Percentiles rank a stretch among this genome's conserved stretches.
phyloP scores from a whole-genome alignment of 2,888 invertebrate species.

The Apodemia hepburni region DNA sequence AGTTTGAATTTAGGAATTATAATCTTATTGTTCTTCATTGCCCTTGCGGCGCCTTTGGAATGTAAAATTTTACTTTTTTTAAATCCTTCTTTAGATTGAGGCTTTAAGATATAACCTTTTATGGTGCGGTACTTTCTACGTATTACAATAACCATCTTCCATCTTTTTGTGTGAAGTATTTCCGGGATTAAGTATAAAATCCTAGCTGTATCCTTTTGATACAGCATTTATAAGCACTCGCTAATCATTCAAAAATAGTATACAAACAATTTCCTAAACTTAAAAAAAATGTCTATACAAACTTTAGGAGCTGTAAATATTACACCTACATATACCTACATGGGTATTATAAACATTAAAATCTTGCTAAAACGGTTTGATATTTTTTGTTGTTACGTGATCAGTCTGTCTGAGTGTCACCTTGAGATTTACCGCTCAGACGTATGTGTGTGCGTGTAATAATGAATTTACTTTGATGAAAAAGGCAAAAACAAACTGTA shows the following conservation, averaged over 20 bases:
- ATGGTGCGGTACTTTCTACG: neutral
- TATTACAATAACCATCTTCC: constrained; percentile 1
- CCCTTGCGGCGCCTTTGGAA: constrained; percentile 29
- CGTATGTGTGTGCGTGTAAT: constrained; percentile 19
- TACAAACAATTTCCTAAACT: constrained; percentile 1
- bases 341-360: constrained; percentile 22
- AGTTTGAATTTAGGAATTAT: constrained; percentile 43
- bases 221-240: constrained; percentile 1
- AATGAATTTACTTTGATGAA: constrained; percentile 8
- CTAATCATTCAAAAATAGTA: neutral
- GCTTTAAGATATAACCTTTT: neutral
- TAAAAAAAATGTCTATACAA: constrained; percentile 37
- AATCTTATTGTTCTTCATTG: constrained; percentile 45
- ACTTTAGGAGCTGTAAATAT: constrained; percentile 28
- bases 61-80: neutral
- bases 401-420: constrained; percentile 13
- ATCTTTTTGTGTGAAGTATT: constrained; percentile 9
- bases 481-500: constrained; percentile 10
- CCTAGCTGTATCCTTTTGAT: neutral
- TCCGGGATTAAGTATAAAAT: constrained; percentile 2
- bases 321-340: neutral
- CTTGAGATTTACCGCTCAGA: constrained; percentile 26
- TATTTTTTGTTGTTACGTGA: constrained; percentile 35
- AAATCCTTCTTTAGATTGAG: neutral
- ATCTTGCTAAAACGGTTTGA: constrained; percentile 40